These are phyloP conservation scores for Alligator mississippiensis DNA, from an alignment of 2,113 vertebrate genomes.

Conservation along the genomic window DNA sequence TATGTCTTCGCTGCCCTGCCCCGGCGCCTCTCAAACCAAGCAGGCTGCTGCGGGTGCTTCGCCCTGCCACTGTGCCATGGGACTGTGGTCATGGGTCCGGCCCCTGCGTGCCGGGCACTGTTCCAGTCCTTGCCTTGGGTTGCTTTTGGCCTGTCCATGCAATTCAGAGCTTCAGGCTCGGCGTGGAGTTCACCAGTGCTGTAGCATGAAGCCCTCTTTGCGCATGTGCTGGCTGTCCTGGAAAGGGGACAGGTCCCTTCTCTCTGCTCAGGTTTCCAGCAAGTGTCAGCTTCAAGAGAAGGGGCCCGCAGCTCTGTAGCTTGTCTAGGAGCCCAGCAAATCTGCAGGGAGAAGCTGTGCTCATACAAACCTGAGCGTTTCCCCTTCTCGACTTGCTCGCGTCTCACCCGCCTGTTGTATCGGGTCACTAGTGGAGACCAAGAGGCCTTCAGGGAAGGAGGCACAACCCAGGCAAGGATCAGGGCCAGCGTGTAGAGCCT, in stretches of 20 bases:
- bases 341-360: slow-evolving; percentile 21
- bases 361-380: slow-evolving; percentile 34
- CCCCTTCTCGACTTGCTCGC: slow-evolving; percentile 33
- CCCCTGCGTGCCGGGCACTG: not conserved
- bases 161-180: not conserved
- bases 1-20: too few relatives aligned
- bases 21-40: too few relatives aligned
- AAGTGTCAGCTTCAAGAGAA: too few relatives aligned
- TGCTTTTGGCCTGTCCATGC: too few relatives aligned
- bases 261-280: not conserved
- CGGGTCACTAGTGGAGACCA: not conserved
- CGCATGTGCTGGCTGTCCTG: slow-evolving; percentile 30
- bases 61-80: too few relatives aligned
- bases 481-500: slow-evolving; percentile 11
- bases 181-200: accelerated
- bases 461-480: too few relatives aligned
- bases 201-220: not conserved
- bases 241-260: not conserved
- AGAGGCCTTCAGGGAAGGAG: not conserved
- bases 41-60: too few relatives aligned
- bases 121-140: too few relatives aligned
- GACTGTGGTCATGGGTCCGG: too few relatives aligned
- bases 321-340: not conserved
- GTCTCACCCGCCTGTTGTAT: slow-evolving; percentile 52
- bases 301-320: not conserved